Base-by-base conservation (phyloP, 2,113 vertebrate genomes). In the Rhinopithecus roxellana region DNA sequence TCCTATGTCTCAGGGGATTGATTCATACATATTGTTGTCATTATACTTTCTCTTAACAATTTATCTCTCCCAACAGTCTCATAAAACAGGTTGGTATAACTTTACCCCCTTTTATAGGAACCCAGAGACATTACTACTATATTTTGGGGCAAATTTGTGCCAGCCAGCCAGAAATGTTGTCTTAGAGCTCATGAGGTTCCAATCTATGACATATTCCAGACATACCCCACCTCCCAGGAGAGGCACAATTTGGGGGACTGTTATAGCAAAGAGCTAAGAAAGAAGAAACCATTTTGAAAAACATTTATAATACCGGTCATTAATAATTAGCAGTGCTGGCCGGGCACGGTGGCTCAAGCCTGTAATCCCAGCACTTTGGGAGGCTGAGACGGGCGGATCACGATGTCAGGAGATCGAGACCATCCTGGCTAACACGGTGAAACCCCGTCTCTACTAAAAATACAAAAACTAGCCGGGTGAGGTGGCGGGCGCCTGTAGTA, bases 41-140 rank as follows among this genome's bases (percentile, higher is more conserved):
- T 98, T 98, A 97, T 89, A 85, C 38, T 90, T 79, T 85, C 74
- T 93, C 88, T 97, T 95, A 97, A 95, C 83, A 98, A 97, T 98
- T 97, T 96, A 85, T 96, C 59, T 96, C 87, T 96, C 97, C 97
- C 97, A 92, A 85, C 17, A 82, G 97, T 90, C 90, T 96, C 81
- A 85, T 97, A 95, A 97, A 97, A 27, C 78, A 72, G 40, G 64
- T 84, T 96, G 96, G 95, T 92, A 97, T 90, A 95, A 95, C 81
- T 81, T 96, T 96, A 90, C 57, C 45, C 45, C 22, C 45, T 92
- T 98, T 98, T 93, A 96, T 85, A 82, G 88, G 95, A 95, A 92
- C 84, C 92, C 80, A 86, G 92, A 96, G 87, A 95, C 90, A 90
- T 85, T 72, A 81, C 75, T 86, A 94, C 55, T 85, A 86, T 17